Conservation (phyloP, 2,113 vertebrate genomes). For the Ondatra zibethicus region DNA sequence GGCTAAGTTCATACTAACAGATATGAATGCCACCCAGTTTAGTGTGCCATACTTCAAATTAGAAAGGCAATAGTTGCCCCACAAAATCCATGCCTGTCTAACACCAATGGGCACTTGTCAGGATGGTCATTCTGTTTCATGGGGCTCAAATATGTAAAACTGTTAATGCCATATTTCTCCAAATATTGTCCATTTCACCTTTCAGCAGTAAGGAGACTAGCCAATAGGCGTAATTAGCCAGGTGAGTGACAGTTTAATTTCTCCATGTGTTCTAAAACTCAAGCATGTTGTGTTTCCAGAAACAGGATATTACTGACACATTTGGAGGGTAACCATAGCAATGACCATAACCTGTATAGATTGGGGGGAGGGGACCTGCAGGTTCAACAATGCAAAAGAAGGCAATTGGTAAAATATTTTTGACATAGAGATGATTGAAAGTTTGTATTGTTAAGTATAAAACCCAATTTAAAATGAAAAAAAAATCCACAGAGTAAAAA, state of each 20-base stretch:
- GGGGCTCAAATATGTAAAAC: not conserved
- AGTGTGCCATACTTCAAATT: not conserved
- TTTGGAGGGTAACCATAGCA: too few species aligned
- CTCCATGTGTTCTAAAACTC: too few species aligned
- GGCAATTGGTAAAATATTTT: not conserved
- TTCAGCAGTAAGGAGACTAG: not conserved
- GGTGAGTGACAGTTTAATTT: too few species aligned
- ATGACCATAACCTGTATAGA: not conserved
- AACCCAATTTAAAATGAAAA: not conserved
- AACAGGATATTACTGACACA: not conserved
- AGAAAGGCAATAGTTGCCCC: not conserved
- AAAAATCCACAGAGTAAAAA: not conserved
- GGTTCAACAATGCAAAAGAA: not conserved
- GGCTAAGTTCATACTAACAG: not conserved
- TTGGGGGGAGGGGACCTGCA: accelerated
- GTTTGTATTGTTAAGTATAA: not conserved
- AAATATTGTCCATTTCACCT: not conserved
- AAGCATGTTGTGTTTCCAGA: not conserved
- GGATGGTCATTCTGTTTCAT: accelerated
- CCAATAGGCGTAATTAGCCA: not conserved
- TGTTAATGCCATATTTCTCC: not conserved
- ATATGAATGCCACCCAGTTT: too few species aligned
- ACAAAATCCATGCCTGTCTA: too few species aligned
- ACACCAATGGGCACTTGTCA: too few species aligned
- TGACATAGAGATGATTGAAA: not conserved